Conservation (phyloP, 2,888 invertebrate species). For the Sarcophaga rosellei region DNA sequence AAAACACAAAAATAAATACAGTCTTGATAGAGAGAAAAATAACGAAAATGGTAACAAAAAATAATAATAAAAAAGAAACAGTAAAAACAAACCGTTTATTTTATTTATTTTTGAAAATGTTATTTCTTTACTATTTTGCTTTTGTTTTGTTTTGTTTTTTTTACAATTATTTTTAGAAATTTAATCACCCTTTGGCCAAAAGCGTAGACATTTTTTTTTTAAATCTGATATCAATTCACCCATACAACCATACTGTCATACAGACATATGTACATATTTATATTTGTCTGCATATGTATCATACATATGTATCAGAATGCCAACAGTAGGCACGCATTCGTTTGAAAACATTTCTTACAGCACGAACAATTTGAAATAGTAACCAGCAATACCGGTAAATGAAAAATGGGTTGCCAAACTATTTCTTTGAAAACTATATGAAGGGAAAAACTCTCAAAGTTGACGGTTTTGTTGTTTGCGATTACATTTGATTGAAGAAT, state of each 20-base stretch:
- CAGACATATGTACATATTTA: neutral
- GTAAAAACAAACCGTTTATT: slow-evolving; percentile 63
- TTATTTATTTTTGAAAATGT: slow-evolving; percentile 1
- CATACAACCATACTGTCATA: neutral
- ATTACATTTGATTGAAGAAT: too few species aligned
- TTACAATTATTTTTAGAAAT: slow-evolving; percentile 72
- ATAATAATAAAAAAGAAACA: slow-evolving; percentile 40
- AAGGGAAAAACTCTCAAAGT: too few species aligned
- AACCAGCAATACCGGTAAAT: slow-evolving; percentile 23
- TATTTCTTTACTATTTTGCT: too few species aligned
- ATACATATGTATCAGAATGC: neutral
- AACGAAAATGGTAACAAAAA: slow-evolving; percentile 24
- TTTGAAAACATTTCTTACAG: slow-evolving; percentile 16
- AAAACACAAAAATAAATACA: slow-evolving; percentile 1
- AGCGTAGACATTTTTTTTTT: slow-evolving; percentile 16
- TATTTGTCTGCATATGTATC: neutral
- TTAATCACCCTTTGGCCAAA: slow-evolving; percentile 69
- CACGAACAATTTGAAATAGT: neutral
- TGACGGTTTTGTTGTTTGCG: too few species aligned
- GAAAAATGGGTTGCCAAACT: too few species aligned
- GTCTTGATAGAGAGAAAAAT: neutral
- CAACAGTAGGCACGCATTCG: neutral
- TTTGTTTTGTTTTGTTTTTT: slow-evolving; percentile 34
- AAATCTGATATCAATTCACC: slow-evolving; percentile 17
- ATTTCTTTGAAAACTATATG: too few species aligned